A percentile compares a stretch with the other conserved stretches of the same genome.
phyloP scores from a whole-genome alignment of 2,888 invertebrate genomes.

The Gandaritis pyraliata region DNA sequence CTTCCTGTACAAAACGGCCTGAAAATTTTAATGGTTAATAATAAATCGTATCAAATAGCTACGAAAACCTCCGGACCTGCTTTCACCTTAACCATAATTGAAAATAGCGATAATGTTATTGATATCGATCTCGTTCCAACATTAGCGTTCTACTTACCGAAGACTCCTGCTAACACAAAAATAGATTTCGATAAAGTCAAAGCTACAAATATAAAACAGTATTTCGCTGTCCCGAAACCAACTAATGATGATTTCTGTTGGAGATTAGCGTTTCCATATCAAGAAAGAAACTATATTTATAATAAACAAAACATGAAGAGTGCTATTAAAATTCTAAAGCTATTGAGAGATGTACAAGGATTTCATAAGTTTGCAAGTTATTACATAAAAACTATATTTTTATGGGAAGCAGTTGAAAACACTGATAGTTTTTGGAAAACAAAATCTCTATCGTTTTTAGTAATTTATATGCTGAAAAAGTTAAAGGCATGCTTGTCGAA shows the following conservation, averaged over 20 bases:
- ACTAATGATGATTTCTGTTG: constrained; percentile 59
- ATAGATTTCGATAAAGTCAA: constrained; percentile 54
- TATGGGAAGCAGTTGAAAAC: constrained; percentile 57
- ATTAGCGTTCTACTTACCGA: constrained; percentile 57
- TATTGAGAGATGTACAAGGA: constrained; percentile 62
- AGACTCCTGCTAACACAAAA: constrained; percentile 49
- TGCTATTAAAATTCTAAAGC: constrained; percentile 59
- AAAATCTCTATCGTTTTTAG: constrained; percentile 55
- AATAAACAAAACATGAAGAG: constrained; percentile 62
- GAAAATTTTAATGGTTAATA: constrained; percentile 50
- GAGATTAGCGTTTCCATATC: constrained; percentile 66
- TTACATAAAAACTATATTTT: constrained; percentile 66
- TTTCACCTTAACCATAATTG: constrained; percentile 57
- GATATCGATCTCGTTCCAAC: constrained; percentile 69
- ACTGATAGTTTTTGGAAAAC: constrained; percentile 56
- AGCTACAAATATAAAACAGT: constrained; percentile 46
- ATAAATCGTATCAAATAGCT: constrained; percentile 49
- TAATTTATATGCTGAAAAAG: constrained; percentile 62
- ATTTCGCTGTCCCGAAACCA: constrained; percentile 69
- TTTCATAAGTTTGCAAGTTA: constrained; percentile 66
- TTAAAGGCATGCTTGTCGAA: constrained; percentile 52
- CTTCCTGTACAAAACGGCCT: constrained; percentile 53
- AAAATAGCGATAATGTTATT: constrained; percentile 52
- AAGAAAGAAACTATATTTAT: constrained; percentile 58
- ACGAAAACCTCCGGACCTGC: constrained; percentile 65